These are phyloP conservation scores for Sturnira hondurensis DNA, from an alignment of 2,113 vertebrate species.

Conservation along the genomic window DNA sequence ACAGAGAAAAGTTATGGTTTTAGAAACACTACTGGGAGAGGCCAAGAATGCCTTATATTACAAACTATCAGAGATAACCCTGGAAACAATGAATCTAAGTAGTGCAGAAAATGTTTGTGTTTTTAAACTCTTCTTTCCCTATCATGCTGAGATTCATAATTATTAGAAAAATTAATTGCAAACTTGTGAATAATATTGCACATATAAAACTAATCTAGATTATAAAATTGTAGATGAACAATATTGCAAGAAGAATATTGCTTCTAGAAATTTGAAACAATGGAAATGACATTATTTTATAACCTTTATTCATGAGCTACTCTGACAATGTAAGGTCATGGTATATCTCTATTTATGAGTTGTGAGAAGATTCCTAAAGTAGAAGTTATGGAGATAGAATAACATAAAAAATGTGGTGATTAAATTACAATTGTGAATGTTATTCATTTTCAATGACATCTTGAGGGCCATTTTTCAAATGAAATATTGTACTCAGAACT, in stretches of 20 bases:
- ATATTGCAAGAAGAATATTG: background rate
- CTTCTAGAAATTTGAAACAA: background rate
- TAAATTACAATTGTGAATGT: background rate
- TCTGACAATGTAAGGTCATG: background rate
- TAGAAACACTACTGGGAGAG: background rate
- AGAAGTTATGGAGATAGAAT: background rate
- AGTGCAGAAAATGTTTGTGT: background rate
- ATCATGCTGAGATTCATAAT: background rate
- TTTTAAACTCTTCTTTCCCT: background rate
- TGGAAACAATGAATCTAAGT: background rate
- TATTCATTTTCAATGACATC: slow-evolving; percentile 34
- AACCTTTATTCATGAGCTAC: background rate
- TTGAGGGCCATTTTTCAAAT: background rate
- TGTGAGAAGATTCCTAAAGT: background rate
- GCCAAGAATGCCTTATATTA: background rate
- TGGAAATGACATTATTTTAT: background rate
- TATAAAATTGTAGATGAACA: background rate
- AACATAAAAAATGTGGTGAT: background rate
- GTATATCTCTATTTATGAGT: background rate
- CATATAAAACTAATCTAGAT: background rate
- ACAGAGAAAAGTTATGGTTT: background rate
- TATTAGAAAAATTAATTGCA: background rate
- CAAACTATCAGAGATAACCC: background rate
- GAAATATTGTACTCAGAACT: background rate
- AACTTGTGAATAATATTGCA: background rate